These are phyloP conservation scores for Holacanthus passer DNA, from an alignment of 2,113 vertebrate genomes.

Conservation along the genomic window DNA sequence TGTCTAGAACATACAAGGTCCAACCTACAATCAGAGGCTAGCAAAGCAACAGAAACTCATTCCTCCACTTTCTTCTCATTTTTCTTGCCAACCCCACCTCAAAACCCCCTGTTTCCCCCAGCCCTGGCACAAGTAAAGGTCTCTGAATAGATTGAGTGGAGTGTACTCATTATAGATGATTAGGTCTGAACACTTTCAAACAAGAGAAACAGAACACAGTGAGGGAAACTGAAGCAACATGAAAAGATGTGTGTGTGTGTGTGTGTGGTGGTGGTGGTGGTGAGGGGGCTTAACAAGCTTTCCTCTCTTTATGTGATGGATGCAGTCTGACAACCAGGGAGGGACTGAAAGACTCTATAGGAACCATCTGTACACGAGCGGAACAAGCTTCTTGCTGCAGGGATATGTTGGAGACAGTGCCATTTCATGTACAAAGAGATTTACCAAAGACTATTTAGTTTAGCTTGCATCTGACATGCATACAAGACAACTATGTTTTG, in stretches of 20 bases:
- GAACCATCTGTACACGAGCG: conserved; percentile 10
- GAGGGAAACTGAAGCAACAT: conserved; percentile 16
- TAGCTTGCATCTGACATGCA: background rate
- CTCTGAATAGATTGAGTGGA: conserved; percentile 54
- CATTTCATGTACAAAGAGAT: background rate
- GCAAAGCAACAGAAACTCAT: conserved; percentile 7
- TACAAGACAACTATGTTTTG: background rate
- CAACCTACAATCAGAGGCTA: conserved; percentile 6
- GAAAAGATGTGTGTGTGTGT: conserved; percentile 23
- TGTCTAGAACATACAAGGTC: background rate
- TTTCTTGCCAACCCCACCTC: conserved; percentile 1
- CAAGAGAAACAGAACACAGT: conserved; percentile 38
- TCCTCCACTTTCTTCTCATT: background rate
- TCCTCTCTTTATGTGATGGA: conserved; percentile 29
- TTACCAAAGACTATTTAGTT: background rate
- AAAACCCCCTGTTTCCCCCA: background rate
- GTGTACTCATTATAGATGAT: conserved; percentile 72
- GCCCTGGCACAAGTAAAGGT: conserved; percentile 24
- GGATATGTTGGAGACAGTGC: background rate
- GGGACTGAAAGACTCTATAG: conserved; percentile 11
- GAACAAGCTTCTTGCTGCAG: conserved; percentile 15
- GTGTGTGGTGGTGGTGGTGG: conserved; percentile 10
- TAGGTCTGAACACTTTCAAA: conserved; percentile 57
- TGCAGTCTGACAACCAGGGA: conserved; percentile 43
- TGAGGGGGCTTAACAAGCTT: conserved; percentile 17